Percentiles rank a stretch among this genome's conserved stretches.
phyloP scores from a whole-genome alignment of 2,113 vertebrate species.

The Brachypteracias leptosomus region DNA sequence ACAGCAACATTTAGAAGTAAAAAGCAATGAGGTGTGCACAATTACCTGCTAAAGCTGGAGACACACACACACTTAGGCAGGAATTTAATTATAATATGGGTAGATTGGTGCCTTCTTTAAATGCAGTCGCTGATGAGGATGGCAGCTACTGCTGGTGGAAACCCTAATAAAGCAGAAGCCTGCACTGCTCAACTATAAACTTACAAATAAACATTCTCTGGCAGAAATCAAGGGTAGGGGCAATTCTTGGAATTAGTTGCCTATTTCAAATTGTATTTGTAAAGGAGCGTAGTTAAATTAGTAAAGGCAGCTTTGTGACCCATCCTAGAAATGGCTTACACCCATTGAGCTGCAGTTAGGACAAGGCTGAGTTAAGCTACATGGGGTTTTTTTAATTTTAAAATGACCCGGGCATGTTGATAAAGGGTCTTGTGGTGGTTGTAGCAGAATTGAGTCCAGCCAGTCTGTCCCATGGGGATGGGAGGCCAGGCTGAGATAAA shows the following conservation, averaged over 20 bases:
- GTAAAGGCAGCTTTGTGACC: background rate
- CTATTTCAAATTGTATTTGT: background rate
- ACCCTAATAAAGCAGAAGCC: background rate
- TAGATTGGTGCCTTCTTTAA: background rate
- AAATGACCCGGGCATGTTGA: background rate
- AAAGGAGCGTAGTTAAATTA: background rate
- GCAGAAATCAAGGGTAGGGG: background rate
- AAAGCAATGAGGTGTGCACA: slow-evolving; percentile 60
- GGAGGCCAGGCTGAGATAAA: background rate
- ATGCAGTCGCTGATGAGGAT: background rate
- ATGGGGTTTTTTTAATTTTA: background rate
- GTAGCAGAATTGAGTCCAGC: background rate
- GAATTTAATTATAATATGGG: background rate
- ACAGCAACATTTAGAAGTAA: slow-evolving; percentile 49
- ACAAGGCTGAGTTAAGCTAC: background rate
- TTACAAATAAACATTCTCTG: background rate
- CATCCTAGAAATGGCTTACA: background rate
- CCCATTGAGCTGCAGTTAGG: background rate
- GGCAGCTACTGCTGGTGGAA: background rate
- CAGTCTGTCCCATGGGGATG: background rate
- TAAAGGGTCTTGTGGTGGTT: background rate
- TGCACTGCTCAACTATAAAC: background rate
- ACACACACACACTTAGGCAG: background rate
- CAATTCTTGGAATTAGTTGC: background rate
- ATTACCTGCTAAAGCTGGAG: slow-evolving; percentile 25